These are phyloP conservation scores for Oithona nana DNA, from an alignment of 2,888 invertebrate genomes.

Conservation along the genomic window DNA sequence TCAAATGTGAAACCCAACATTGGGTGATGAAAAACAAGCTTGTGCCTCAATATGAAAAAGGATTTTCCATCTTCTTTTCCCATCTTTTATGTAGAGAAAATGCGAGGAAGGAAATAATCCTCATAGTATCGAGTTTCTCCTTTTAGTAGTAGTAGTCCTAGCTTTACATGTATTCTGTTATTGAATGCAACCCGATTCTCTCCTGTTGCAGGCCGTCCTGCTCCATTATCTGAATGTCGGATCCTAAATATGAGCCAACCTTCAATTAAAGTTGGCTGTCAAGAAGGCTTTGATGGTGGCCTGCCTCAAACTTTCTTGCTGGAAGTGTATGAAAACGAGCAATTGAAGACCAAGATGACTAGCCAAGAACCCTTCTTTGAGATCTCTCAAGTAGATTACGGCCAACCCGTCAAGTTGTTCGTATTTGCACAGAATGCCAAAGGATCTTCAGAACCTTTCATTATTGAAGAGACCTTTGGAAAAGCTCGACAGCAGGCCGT, in stretches of 20 bases:
- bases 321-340: constrained; percentile 7
- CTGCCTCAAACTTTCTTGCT: constrained; percentile 14
- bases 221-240: constrained; percentile 5
- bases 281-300: constrained; percentile 14
- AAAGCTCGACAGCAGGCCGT: constrained; percentile 5
- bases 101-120: too few species aligned
- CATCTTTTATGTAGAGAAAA: not conserved
- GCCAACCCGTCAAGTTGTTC: constrained; percentile 6
- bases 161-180: not conserved
- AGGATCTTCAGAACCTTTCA: constrained; percentile 9
- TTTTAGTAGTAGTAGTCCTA: too few species aligned
- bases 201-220: constrained; percentile 6
- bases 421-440: constrained; percentile 15
- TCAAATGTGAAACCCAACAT: too few species aligned
- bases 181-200: too few species aligned
- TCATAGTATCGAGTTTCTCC: too few species aligned
- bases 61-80: not conserved
- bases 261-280: constrained; percentile 6
- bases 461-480: constrained; percentile 5
- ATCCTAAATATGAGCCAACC: not conserved
- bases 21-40: too few species aligned
- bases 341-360: constrained; percentile 11
- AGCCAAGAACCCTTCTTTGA: constrained; percentile 10
- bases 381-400: not conserved
- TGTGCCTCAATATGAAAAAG: not conserved